Evolutionary conservation across 1,140 invertebrate genomes (phyloP).

Genomic region (Gryllus bimaculatus): DNA sequence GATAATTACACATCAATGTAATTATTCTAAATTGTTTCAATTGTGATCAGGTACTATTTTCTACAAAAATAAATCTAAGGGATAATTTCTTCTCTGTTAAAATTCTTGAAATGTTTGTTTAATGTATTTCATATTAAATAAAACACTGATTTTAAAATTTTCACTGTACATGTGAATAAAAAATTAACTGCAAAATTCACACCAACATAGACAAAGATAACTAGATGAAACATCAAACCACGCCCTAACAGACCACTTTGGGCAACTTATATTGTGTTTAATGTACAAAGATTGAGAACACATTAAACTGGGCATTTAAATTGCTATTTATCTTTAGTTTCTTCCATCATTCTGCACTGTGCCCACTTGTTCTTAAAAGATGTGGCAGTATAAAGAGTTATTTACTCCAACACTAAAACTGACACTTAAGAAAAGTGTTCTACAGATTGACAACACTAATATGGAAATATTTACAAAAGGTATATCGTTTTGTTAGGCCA

Average conservation of each 20-base stretch:
- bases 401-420: background rate
- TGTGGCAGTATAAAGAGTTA: background rate
- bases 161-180: too few species aligned
- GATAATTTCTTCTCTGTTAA: too few species aligned
- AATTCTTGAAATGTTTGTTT: too few species aligned
- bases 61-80: too few species aligned
- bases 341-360: background rate
- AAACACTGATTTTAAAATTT: too few species aligned
- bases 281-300: background rate
- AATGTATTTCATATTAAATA: too few species aligned
- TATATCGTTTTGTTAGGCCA: background rate
- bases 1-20: too few species aligned
- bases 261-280: background rate
- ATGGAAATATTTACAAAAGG: background rate
- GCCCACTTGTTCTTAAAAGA: background rate
- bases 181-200: too few species aligned
- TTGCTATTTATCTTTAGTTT: background rate
- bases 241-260: background rate
- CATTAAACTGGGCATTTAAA: background rate
- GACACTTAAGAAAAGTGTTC: background rate
- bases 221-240: too few species aligned
- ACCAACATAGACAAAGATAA: too few species aligned
- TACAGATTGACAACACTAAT: background rate
- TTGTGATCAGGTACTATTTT: too few species aligned
- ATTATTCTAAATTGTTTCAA: too few species aligned